phyloP scores from a whole-genome alignment of 2,888 invertebrate species.

The Kuschelorhynchus macadamiae region DNA sequence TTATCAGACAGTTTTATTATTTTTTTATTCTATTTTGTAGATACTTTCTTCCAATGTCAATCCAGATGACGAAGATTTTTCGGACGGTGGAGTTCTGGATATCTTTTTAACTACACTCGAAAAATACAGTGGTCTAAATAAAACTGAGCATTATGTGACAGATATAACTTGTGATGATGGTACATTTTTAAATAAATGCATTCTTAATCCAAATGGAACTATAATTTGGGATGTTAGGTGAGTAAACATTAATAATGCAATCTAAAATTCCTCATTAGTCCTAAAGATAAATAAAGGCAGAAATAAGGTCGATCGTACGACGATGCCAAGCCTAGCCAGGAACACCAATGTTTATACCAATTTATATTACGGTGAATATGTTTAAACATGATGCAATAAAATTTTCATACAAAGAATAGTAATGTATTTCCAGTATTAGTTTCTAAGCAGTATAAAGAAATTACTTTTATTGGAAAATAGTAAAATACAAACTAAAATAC shows the following conservation, averaged over 20 bases:
- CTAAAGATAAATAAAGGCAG: too few species aligned
- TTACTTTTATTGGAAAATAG: too few species aligned
- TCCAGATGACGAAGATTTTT: constrained; percentile 5
- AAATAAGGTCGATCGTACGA: too few species aligned
- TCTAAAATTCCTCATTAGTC: neutral
- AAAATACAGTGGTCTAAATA: neutral
- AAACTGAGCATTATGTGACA: neutral
- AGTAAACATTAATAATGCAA: neutral
- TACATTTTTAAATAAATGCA: neutral
- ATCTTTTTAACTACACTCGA: constrained; percentile 3
- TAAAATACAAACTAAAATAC: too few species aligned
- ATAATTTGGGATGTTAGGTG: constrained; percentile 25
- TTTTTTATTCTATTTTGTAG: constrained; percentile 1
- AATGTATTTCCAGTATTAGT: too few species aligned
- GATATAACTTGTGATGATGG: neutral
- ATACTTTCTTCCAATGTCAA: neutral
- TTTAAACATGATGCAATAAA: too few species aligned
- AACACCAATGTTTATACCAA: too few species aligned
- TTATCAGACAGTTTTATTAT: too few species aligned
- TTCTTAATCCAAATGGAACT: constrained; percentile 19
- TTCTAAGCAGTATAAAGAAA: too few species aligned
- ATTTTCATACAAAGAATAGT: too few species aligned
- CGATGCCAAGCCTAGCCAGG: too few species aligned
- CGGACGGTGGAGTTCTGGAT: neutral
- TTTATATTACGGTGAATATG: too few species aligned